A percentile compares a stretch with the other conserved stretches of the same genome.
These are phyloP conservation scores for Paralinhomoeus sp. DNA, from an alignment of 2,888 invertebrate genomes.

Conservation along the genomic window DNA sequence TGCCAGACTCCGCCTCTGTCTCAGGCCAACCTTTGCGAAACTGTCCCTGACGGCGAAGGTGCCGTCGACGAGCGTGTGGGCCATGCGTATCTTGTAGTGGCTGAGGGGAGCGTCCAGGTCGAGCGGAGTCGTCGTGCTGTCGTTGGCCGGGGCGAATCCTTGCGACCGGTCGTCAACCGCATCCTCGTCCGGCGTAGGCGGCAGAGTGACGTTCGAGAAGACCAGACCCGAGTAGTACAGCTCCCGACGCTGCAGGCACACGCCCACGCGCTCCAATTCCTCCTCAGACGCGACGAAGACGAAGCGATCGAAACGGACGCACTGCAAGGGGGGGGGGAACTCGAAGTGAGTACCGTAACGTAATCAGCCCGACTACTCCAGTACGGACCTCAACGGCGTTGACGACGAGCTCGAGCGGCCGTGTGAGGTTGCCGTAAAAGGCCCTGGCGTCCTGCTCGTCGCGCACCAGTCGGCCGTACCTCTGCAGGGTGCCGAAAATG, in stretches of 20 bases:
- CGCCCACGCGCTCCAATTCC: slow-evolving; percentile 8
- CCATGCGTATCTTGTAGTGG: slow-evolving; percentile 17
- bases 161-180: slow-evolving; percentile 4
- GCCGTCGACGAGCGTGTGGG: slow-evolving; percentile 7
- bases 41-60: neutral
- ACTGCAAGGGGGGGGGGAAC: slow-evolving; percentile 7
- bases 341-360: no score
- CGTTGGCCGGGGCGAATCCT: neutral
- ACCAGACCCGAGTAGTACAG: slow-evolving; percentile 15
- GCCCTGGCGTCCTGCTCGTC: no score
- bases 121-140: neutral
- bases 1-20: slow-evolving; percentile 10
- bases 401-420: no score
- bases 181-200: no score
- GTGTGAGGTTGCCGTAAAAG: no score
- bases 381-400: no score
- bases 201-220: slow-evolving; percentile 8
- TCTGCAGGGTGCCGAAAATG: neutral
- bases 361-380: no score
- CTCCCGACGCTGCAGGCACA: slow-evolving; percentile 11
- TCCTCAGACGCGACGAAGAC: slow-evolving; percentile 12
- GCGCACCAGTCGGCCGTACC: no score
- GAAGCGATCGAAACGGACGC: slow-evolving; percentile 15
- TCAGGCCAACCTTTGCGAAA: slow-evolving; percentile 3
- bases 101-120: neutral